A percentile compares a stretch with the other conserved stretches of the same genome.
Evolutionary conservation across 2,113 vertebrate genomes (phyloP).

Genomic region (human (Homo sapiens)): DNA sequence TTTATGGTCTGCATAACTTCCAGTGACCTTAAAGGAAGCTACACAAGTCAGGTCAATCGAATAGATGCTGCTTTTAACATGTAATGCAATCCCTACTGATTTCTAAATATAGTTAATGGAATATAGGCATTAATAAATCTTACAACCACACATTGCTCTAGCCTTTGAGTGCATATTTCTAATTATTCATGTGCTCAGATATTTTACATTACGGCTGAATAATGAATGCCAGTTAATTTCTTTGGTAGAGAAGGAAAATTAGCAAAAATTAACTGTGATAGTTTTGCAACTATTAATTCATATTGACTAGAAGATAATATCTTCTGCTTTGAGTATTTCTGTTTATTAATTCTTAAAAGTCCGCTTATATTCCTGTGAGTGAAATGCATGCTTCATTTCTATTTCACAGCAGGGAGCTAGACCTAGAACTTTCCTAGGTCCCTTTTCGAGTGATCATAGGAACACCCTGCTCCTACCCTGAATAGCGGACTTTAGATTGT

Average conservation of each 20-base stretch:
- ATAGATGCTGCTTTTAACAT: neutral
- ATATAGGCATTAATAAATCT: neutral
- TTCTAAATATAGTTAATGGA: neutral
- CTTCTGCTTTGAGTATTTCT: neutral
- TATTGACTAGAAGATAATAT: neutral
- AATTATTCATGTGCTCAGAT: neutral
- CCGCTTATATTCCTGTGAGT: neutral
- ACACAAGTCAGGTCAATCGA: neutral
- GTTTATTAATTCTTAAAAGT: neutral
- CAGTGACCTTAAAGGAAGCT: neutral
- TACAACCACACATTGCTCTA: neutral
- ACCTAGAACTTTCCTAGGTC: neutral
- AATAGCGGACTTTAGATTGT: neutral
- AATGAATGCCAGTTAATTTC: neutral
- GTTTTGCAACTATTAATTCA: neutral
- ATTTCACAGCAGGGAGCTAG: neutral
- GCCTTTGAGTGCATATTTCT: neutral
- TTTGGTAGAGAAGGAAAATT: constrained; percentile 5
- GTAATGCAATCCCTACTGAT: neutral
- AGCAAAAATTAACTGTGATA: constrained; percentile 13
- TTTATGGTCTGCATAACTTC: neutral
- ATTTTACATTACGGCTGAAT: neutral
- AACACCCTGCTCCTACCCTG: neutral
- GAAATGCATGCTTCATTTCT: neutral
- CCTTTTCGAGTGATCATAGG: neutral